Base-by-base conservation (phyloP, 1,140 invertebrate species). In the Capitella teleta region DNA sequence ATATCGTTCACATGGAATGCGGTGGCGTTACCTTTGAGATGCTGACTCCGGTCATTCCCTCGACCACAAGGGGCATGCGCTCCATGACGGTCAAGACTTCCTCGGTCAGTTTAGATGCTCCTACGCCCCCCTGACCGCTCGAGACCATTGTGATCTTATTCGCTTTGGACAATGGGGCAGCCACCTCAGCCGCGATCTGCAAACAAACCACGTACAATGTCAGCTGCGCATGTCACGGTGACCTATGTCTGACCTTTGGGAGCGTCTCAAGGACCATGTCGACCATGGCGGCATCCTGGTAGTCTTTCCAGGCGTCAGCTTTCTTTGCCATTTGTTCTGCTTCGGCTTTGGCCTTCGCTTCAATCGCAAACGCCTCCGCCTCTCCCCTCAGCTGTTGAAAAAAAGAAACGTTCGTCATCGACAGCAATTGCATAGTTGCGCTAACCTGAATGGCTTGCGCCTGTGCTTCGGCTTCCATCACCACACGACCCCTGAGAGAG, bases 261-360 rank as follows among this genome's bases (percentile, higher is more conserved):
- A 97, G 72, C n/a, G 86, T 87, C 47, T 95, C 88, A 19, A 98
- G 78, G 62, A 95, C 82, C 92, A 97, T 96, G 62, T 97, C 92
- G 45, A 95, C 82, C 82, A 96, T 92, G 28, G 93, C 93, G 41
- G 93, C 92, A 54, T 87, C 88, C 56, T 90, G 87, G 66, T 95
- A 98, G 63, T 95, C 88, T 63, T 86, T 88, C 81, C 84, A 96
- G 21, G 93, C 93, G 60, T 93, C 89, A 8, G 92, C 93, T 67
- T 97, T 97, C 72, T 90, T 90, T 1, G 84, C 81, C 85, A 96
- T 93, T 75, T 93, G 90, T 73, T 92, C 89, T 4, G 91, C 89
- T 64, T 97, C 92, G 8, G 93, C 92, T 59, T 83, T 87, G 0
- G 91, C 92, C 70, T 91, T 92, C 1, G 87, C 88, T 60, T 89